Percentiles rank a stretch among this genome's conserved stretches.
Conservation (phyloP, 2,113 vertebrate genomes). For the Numenius arquata region DNA sequence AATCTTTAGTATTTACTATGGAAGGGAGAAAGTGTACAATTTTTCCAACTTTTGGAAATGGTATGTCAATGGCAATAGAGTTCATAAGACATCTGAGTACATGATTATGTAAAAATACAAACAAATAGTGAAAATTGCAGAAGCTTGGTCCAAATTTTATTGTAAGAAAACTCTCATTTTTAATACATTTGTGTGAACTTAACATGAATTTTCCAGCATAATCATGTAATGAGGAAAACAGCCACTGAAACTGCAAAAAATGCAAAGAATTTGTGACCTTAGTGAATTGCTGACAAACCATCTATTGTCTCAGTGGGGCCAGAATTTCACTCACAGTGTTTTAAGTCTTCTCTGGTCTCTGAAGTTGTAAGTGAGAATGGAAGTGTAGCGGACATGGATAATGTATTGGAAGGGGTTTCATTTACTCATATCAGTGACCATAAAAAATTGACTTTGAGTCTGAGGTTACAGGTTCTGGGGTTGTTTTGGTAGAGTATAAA, state of each 20-base stretch:
- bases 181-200: background rate
- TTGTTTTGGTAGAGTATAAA: background rate
- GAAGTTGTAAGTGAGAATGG: background rate
- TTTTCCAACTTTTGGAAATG: background rate
- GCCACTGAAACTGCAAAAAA: background rate
- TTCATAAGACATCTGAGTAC: background rate
- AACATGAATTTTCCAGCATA: background rate
- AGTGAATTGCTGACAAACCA: background rate
- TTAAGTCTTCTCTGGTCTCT: background rate
- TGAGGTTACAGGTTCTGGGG: background rate
- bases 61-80: background rate
- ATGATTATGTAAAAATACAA: background rate
- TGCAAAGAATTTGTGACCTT: background rate
- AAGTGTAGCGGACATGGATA: background rate
- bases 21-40: background rate
- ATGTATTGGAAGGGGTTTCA: background rate
- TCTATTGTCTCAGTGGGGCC: background rate
- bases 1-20: background rate
- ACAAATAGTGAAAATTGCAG: background rate
- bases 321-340: background rate
- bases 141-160: background rate
- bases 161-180: background rate
- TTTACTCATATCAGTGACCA: background rate
- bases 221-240: background rate
- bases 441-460: background rate